phyloP scores from a whole-genome alignment of 2,797 vertebrate species.

The Nasua narica region DNA sequence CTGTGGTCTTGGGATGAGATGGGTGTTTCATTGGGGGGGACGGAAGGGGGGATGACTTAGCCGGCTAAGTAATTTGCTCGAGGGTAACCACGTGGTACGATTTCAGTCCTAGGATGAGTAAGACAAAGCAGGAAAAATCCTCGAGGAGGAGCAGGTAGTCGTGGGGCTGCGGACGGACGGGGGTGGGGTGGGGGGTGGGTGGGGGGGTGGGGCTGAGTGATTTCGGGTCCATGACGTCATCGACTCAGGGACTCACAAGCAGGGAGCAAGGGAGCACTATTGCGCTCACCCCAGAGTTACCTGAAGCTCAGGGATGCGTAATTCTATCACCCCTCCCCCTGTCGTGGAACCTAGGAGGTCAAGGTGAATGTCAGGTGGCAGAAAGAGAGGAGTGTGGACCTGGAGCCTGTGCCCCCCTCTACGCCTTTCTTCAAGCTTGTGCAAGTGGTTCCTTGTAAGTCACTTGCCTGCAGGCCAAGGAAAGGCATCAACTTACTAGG shows the following conservation, averaged over 20 bases:
- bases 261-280: not conserved
- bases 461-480: not conserved
- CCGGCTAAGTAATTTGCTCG: not conserved
- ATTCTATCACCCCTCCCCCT: not conserved
- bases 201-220: not conserved
- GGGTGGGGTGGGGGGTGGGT: too few species aligned
- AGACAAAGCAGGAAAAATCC: not conserved
- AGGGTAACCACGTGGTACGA: not conserved
- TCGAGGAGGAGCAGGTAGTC: not conserved
- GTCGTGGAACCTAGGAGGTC: not conserved
- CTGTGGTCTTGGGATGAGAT: not conserved
- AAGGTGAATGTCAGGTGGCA: not conserved
- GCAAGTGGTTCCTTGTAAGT: not conserved
- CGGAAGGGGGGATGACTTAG: not conserved
- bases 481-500: not conserved
- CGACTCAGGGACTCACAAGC: not conserved
- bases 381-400: not conserved
- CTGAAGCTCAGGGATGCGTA: not conserved
- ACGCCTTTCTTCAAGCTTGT: not conserved
- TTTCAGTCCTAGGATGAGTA: slow-evolving; percentile 9
- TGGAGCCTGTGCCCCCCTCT: too few species aligned
- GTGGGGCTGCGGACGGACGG: accelerated
- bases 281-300: not conserved
- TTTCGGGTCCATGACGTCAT: not conserved
- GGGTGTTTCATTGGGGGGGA: not conserved